Conservation (phyloP, 2,888 invertebrate species). For the Caenorhabditis sp. region DNA sequence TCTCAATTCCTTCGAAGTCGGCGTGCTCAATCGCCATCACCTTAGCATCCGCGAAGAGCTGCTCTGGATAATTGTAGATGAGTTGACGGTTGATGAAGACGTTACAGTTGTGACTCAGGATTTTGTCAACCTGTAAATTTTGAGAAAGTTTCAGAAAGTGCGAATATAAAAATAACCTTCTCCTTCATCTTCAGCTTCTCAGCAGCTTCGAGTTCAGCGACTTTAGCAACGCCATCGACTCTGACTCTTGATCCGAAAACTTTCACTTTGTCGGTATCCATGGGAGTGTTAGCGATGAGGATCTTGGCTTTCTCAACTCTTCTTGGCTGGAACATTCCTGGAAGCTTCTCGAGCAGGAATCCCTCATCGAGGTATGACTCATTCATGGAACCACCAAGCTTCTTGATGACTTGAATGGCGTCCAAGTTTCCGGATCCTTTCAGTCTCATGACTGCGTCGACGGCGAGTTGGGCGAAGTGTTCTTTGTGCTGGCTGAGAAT, state of each 20-base stretch:
- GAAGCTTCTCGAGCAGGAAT: slow-evolving; percentile 96
- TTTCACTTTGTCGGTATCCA: slow-evolving; percentile 96
- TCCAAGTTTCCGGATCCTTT: slow-evolving; percentile 96
- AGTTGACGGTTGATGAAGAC: slow-evolving; percentile 99
- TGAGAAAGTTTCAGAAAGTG: not conserved
- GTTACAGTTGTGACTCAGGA: slow-evolving; percentile 94
- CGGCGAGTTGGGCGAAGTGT: slow-evolving; percentile 94
- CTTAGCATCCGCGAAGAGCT: slow-evolving; percentile 97
- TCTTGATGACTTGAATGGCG: slow-evolving; percentile 98
- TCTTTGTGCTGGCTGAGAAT: slow-evolving; percentile 98
- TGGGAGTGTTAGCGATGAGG: slow-evolving; percentile 98
- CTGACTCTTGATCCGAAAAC: slow-evolving; percentile 94
- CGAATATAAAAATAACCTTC: slow-evolving; percentile 86
- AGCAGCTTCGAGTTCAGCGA: slow-evolving; percentile 96
- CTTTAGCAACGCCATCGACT: slow-evolving; percentile 87
- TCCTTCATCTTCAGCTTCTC: slow-evolving; percentile 99
- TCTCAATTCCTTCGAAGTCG: slow-evolving; percentile 99
- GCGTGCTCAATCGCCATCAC: slow-evolving; percentile 99
- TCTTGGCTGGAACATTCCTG: slow-evolving; percentile 98
- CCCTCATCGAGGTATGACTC: slow-evolving; percentile 95
- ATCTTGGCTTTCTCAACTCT: slow-evolving; percentile 95
- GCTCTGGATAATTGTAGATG: slow-evolving; percentile 99
- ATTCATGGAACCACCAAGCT: slow-evolving; percentile 92
- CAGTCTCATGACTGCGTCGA: slow-evolving; percentile 94
- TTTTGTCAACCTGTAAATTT: slow-evolving; percentile 88